Evolutionary conservation across 2,888 invertebrate species (phyloP), one percentile per base, ranked within the genome.

Genomic region (Thereva nobilitata): DNA sequence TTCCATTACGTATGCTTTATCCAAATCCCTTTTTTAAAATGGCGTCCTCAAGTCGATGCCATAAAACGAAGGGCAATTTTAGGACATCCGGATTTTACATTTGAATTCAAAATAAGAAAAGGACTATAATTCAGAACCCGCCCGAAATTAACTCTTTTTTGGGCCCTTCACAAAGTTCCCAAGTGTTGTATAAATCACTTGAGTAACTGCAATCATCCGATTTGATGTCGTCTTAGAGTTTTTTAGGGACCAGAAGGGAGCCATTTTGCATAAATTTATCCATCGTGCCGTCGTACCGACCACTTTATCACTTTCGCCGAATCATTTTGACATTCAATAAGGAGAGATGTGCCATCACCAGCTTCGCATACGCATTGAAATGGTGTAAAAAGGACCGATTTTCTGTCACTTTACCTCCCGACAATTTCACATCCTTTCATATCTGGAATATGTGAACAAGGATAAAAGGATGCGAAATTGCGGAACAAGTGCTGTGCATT

Each of bases 391-490:
- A 54, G 67, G 65, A 53, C 41, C 65, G 59, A 65, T 68, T 68
- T 42, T 45, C 54, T 12, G 59, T 59, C 68, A 65, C 54, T 68
- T 65, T 53, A 42, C 49, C 45, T 65, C 56, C 65, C 57, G 41
- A 45, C 12, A 54, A 68, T 65, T 68, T 65, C 68, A 23, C 23
- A 53, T 57, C 47, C 59, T 52, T 65, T 59, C 68, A 68, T 54
- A 54, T 61, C 59, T 41, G 53, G 67, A 45, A 67, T 61, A 34
- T 41, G 59, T 41, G 42, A 12, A 35, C 55, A 59, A 52, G 61
- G 59, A 68, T 68, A 65, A 68, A 68, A 49, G 61, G 61, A 49
- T 64, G 57, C 12, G 59, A 56, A 68, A 68, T 68, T 64, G 65
- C 56, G 57, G 57, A 57, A 57, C 64, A 56, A 67, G 54, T 68